phyloP scores from a whole-genome alignment of 2,797 vertebrate genomes.

The Hydrocynus forskahlii region DNA sequence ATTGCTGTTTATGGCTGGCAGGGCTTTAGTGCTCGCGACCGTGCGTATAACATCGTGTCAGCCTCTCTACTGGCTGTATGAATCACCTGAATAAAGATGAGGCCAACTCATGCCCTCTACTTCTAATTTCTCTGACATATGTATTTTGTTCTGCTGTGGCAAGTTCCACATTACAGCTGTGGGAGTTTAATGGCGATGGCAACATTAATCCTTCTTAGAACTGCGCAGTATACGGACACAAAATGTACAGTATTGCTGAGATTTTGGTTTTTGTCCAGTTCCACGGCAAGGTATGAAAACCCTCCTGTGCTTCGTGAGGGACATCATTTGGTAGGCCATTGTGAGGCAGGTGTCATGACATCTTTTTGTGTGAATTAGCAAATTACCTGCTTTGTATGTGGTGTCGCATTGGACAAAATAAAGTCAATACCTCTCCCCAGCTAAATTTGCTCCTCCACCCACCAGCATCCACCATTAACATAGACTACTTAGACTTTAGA shows the following conservation, averaged over 20 bases:
- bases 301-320: neutral
- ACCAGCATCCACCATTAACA: too few relatives aligned
- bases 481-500: too few relatives aligned
- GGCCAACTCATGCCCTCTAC: conserved; percentile 50
- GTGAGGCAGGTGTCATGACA: neutral
- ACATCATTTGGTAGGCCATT: neutral
- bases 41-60: conserved; percentile 36
- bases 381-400: neutral
- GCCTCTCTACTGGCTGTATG: conserved; percentile 48
- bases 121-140: conserved; percentile 56
- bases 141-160: conserved; percentile 43
- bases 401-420: too few relatives aligned
- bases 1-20: conserved; percentile 44
- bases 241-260: neutral
- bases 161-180: conserved; percentile 38
- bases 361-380: neutral
- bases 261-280: neutral
- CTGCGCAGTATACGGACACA: neutral
- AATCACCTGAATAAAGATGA: conserved; percentile 55
- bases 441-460: too few relatives aligned
- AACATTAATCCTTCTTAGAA: conserved; percentile 32
- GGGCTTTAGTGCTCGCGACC: conserved; percentile 24
- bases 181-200: conserved; percentile 41
- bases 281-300: neutral
- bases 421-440: too few relatives aligned